Evolutionary conservation across 1,140 invertebrate species (phyloP), one percentile per base, ranked within the genome.

Genomic region (Antheraea mylitta): DNA sequence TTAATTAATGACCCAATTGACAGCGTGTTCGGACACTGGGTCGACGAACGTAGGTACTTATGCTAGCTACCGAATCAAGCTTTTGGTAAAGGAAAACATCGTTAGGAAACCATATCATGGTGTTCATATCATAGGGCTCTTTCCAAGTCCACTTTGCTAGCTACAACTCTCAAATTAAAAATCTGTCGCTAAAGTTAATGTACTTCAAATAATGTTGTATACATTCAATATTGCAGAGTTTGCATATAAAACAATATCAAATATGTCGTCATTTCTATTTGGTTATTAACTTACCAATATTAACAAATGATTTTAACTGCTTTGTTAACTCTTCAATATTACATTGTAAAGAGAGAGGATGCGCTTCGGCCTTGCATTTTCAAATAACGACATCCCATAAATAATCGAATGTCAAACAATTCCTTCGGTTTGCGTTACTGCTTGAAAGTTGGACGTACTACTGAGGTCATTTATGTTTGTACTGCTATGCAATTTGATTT

Each of bases 341-440:
- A 53, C 45, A 53, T 10, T 53, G 45, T n/a, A 53, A 42, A 53
- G 45, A 11, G 45, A 53, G 45, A 53, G 45, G 11, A 53, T 53
- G 16, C 45, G 45, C 16, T 16, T n/a, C 45, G 45, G 16, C 45
- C 45, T 53, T 53, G 45, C 13, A 16, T 16, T 53, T 53, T 53
- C 45, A 53, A 53, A 53, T 53, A 53, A 53, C 45, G 16, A 53
- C 45, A 53, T 53, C 45, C 45, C 45, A 53, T 53, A 53, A 53
- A 53, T 53, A 53, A 53, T 53, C 45, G 45, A 53, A 53, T 53
- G 45, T 53, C 45, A 53, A 53, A 53, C 45, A 53, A 53, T 53
- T 53, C 45, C 45, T 53, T 53, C 16, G 45, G 45, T 53, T 53
- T 53, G 45, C 16, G 45, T 53, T 53, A 13, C 4, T 53, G 45